phyloP scores from a whole-genome alignment of 1,140 invertebrate species.

The Lerema accius region DNA sequence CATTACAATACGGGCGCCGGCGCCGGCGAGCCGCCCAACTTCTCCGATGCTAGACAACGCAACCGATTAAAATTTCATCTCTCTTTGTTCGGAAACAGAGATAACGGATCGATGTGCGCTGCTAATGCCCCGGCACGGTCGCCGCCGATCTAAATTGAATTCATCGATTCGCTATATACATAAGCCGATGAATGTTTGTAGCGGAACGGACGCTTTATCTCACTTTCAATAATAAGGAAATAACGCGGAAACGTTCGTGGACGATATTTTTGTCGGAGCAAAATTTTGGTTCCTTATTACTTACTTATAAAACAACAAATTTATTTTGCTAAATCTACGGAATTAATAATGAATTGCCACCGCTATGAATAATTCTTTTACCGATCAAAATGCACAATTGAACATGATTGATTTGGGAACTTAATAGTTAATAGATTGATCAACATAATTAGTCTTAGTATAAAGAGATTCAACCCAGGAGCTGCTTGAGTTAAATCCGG shows the following conservation, averaged over 20 bases:
- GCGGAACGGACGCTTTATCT: conserved; percentile 29
- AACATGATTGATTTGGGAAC: no score
- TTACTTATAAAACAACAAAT: background rate
- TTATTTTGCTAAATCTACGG: no score
- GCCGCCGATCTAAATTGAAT: conserved; percentile 61
- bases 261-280: background rate
- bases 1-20: conserved; percentile 64
- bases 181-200: conserved; percentile 38
- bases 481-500: conserved; percentile 16
- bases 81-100: conserved; percentile 70
- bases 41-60: conserved; percentile 66
- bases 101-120: conserved; percentile 68
- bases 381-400: no score
- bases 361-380: no score
- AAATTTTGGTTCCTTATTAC: background rate
- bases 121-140: conserved; percentile 54
- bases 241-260: conserved; percentile 17
- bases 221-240: conserved; percentile 29
- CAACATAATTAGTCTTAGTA: no score
- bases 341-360: no score
- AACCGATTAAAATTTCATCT: conserved; percentile 79
- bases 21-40: conserved; percentile 56
- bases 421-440: no score
- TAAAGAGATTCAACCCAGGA: conserved; percentile 18
- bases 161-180: conserved; percentile 46